Conservation (phyloP, 2,113 vertebrate species). For the Halcyon malimbica region DNA sequence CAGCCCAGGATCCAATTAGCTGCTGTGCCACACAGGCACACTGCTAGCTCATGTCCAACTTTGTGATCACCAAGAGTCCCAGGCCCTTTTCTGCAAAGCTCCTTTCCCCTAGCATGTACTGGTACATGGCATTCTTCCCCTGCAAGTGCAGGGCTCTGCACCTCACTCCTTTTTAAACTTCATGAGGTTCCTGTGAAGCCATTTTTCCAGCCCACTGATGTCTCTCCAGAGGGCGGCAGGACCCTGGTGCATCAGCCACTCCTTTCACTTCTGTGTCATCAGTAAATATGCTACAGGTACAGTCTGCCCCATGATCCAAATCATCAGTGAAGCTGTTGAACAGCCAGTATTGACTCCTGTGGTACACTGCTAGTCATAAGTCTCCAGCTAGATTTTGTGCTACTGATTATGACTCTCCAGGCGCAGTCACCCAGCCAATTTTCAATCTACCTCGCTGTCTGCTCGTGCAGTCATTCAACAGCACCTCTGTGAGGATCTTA, state of each 20-base stretch:
- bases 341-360: fast-evolving
- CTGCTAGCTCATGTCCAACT: fast-evolving
- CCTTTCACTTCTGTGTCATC: fast-evolving
- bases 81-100: neutral
- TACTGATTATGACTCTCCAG: neutral
- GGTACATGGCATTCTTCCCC: fast-evolving
- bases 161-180: fast-evolving
- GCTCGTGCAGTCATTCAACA: neutral
- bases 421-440: fast-evolving
- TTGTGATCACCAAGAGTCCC: neutral
- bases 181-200: neutral
- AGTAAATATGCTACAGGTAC: fast-evolving
- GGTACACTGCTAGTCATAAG: fast-evolving
- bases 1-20: neutral
- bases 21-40: neutral
- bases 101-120: fast-evolving
- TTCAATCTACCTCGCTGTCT: neutral
- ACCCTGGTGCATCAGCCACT: neutral
- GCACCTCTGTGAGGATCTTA: fast-evolving
- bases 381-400: neutral
- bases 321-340: fast-evolving
- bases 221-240: fast-evolving
- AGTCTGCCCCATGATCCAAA: neutral
- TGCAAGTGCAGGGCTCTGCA: fast-evolving
- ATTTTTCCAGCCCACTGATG: fast-evolving